phyloP scores from a whole-genome alignment of 2,888 invertebrate species.

The Eupelmus urozonus region DNA sequence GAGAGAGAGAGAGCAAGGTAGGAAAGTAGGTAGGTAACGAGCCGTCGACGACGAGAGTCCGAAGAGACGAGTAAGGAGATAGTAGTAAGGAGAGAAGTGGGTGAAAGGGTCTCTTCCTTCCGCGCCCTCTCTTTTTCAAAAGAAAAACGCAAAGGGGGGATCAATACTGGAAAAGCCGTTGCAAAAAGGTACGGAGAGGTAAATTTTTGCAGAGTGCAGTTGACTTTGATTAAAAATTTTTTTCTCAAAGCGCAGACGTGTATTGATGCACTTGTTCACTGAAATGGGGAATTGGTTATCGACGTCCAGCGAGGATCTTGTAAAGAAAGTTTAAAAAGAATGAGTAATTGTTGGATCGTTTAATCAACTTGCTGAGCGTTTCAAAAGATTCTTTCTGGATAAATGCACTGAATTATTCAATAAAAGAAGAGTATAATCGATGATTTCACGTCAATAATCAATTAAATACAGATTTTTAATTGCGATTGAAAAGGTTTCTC shows the following conservation, averaged over 20 bases:
- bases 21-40: conserved; percentile 34
- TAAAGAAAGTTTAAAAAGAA: too few relatives aligned
- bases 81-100: conserved; percentile 36
- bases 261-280: background rate
- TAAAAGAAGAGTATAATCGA: too few relatives aligned
- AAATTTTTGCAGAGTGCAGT: conserved; percentile 20
- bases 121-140: background rate
- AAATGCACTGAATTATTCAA: too few relatives aligned
- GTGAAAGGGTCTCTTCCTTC: background rate
- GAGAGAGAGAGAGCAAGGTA: background rate
- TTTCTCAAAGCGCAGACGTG: background rate
- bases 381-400: too few relatives aligned
- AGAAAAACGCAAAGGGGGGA: conserved; percentile 30
- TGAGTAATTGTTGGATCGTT: too few relatives aligned
- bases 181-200: background rate
- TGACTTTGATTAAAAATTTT: conserved; percentile 44
- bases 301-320: too few relatives aligned
- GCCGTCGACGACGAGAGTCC: conserved; percentile 11
- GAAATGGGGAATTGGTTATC: background rate
- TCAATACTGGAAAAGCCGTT: conserved; percentile 39
- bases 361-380: too few relatives aligned
- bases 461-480: too few relatives aligned
- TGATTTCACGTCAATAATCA: too few relatives aligned
- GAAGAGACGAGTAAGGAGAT: conserved; percentile 27
- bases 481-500: too few relatives aligned